Base-by-base conservation (phyloP, 30 jellyfish, hydroid and myxozoan species). In the Pelagia noctiluca region DNA sequence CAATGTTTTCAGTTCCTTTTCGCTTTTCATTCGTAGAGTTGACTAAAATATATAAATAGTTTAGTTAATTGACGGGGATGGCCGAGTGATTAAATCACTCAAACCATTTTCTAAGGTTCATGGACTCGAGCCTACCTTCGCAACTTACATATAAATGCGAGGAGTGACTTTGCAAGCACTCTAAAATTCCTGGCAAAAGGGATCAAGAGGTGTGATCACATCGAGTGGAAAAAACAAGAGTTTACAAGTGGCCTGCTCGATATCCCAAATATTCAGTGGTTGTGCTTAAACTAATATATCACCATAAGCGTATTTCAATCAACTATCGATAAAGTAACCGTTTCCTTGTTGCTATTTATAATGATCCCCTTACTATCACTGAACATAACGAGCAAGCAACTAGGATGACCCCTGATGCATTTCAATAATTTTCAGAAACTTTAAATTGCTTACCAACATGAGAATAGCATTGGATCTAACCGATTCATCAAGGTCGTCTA, bases 1-100 rank as follows among this genome's bases (percentile, higher is more conserved):
- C 48, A 90, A 33, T 18, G 69, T 63, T 37, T 77, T 83, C 49
- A 90, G 35, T 72, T 90, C 96, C 32, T 70, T 77, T 34, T 90
- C 96, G 0, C 89, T 83, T 60, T 84, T 90, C 89, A 90, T 84
- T 16, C 90, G 80, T 22, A 90, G 87, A 3, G 97, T 72, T 2
- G 97, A 71, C 97, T 89, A 71, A 22, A 64, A 71, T 48, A 11
- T 29, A 8, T 42, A 16, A 42, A 42, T 8, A 72, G 23, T 21
- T 2, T 5, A 3, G 4, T 3, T 19, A 18, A 2, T 28, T 22
- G 19, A 64, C 50, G 13, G 8, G 74, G 13, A 10, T 8, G 13
- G 28, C 13, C 24, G 13, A 25, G 23, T 10, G 33, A 47, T 47
- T 8, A 47, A 47, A 8, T 8, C 16, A 8, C 61, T 47, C 11